Evolutionary conservation across 2,888 invertebrate species (phyloP), one percentile per base, ranked within the genome.

Genomic region (Incurvaria masculella): DNA sequence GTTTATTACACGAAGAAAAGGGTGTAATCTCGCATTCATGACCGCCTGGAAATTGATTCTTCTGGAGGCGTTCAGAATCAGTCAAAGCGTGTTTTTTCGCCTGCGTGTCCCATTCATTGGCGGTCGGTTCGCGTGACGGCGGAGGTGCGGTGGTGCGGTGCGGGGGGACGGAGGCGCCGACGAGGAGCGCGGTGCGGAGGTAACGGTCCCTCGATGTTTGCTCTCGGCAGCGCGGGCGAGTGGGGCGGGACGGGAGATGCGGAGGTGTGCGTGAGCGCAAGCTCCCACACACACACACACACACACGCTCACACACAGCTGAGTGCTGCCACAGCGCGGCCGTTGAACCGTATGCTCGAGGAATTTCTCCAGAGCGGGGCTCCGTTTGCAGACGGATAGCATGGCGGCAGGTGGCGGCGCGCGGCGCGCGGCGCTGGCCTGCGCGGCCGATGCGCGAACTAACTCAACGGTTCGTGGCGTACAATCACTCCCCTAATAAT

Each of bases 321-420:
- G 33, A 33, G 33, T n/a, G 33, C 33, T 3, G 48, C 67, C 64
- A 61, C 62, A 62, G 66, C 62, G 71, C 74, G 76, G 76, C 72
- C 75, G 66, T 76, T 76, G 76, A 78, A 76, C 76, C 74, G 73
- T 71, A 72, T 69, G 72, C 73, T 66, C 61, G 63, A 75, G 75
- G 76, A 76, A 78, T 78, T 76, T 78, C 78, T 78, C 75, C 69
- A 70, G 65, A 62, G 63, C 61, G 38, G 65, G 63, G 63, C 65
- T 64, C 56, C 59, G 58, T 57, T 67, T 64, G 66, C 64, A 65
- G 69, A 64, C 65, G 66, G 66, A 67, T 64, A 68, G 68, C 67
- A 70, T 66, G 65, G 66, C 63, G 58, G 60, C 61, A 62, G 63
- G 59, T 64, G 59, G 61, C 57, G 57, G 53, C 57, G 57, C 57